phyloP scores from a whole-genome alignment of 2,888 invertebrate species.

The Galeopsomyia nigrocyanea region DNA sequence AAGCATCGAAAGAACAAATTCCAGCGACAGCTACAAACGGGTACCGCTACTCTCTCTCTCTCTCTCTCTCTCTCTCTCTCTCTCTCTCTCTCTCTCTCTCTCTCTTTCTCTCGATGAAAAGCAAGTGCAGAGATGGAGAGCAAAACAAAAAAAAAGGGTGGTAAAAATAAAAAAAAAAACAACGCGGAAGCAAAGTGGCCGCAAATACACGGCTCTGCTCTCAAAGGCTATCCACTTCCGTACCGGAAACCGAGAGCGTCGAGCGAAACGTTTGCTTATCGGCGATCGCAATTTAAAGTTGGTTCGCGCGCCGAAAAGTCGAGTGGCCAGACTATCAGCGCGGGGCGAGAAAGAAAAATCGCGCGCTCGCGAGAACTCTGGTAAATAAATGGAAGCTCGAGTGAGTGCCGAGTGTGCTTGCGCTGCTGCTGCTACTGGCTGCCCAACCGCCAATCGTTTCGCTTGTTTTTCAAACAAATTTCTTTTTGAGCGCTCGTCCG shows the following conservation, averaged over 20 bases:
- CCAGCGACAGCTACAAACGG: too few species aligned
- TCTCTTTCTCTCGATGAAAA: neutral
- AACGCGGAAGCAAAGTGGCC: conserved; percentile 26
- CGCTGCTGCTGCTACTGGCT: too few species aligned
- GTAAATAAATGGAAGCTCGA: too few species aligned
- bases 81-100: too few species aligned
- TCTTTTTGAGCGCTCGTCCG: too few species aligned
- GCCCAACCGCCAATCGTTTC: too few species aligned
- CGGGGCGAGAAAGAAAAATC: conserved; percentile 10
- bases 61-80: too few species aligned
- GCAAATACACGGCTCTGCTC: conserved; percentile 15
- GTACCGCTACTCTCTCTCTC: too few species aligned
- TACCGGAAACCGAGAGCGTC: conserved; percentile 24
- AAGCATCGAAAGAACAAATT: too few species aligned
- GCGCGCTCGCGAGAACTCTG: conserved; percentile 3
- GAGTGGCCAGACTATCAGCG: neutral
- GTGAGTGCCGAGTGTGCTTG: too few species aligned
- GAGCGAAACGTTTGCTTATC: conserved; percentile 39
- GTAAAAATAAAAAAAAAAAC: neutral
- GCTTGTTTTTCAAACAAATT: too few species aligned
- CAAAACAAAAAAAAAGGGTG: too few species aligned
- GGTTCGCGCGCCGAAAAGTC: conserved; percentile 2
- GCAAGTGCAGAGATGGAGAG: neutral
- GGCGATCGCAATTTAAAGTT: conserved; percentile 43
- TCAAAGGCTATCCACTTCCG: neutral